Conservation (phyloP, 2,888 invertebrate genomes). For the Athalia circularis region DNA sequence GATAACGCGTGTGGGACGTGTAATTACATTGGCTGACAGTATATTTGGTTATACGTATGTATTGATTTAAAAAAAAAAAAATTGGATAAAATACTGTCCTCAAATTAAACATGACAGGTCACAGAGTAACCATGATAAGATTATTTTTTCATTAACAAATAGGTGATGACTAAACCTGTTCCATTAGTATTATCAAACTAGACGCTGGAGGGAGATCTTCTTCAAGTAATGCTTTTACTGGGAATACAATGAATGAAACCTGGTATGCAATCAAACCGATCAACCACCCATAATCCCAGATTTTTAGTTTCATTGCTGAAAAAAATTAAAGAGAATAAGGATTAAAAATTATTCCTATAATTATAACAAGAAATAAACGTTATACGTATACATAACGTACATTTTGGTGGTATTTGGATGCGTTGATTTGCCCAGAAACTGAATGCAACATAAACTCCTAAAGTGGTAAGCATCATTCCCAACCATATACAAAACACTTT, state of each 20-base stretch:
- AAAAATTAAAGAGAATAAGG: slow-evolving; percentile 50
- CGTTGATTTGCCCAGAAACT: slow-evolving; percentile 75
- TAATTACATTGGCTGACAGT: too few relatives aligned
- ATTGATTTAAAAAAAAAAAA: too few relatives aligned
- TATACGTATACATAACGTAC: slow-evolving; percentile 63
- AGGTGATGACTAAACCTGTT: slow-evolving; percentile 76
- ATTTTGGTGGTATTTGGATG: slow-evolving; percentile 63
- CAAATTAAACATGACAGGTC: too few relatives aligned
- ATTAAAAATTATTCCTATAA: neutral
- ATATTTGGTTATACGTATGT: too few relatives aligned
- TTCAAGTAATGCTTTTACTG: slow-evolving; percentile 71
- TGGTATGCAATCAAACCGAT: slow-evolving; percentile 69
- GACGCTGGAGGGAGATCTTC: slow-evolving; percentile 77
- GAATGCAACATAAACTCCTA: slow-evolving; percentile 74
- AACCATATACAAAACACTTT: slow-evolving; percentile 78
- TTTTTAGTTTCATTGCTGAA: slow-evolving; percentile 66
- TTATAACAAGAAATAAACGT: neutral
- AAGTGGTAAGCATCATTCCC: slow-evolving; percentile 73
- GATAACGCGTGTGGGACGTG: too few relatives aligned
- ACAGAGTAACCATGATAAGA: neutral
- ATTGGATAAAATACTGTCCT: too few relatives aligned
- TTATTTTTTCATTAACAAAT: neutral
- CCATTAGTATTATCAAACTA: slow-evolving; percentile 76
- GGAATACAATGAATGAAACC: slow-evolving; percentile 70
- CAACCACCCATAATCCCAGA: slow-evolving; percentile 74